Percentiles rank a stretch among this genome's conserved stretches.
Conservation (phyloP, 2,888 invertebrate species). For the Synanthedon tipuliformis region DNA sequence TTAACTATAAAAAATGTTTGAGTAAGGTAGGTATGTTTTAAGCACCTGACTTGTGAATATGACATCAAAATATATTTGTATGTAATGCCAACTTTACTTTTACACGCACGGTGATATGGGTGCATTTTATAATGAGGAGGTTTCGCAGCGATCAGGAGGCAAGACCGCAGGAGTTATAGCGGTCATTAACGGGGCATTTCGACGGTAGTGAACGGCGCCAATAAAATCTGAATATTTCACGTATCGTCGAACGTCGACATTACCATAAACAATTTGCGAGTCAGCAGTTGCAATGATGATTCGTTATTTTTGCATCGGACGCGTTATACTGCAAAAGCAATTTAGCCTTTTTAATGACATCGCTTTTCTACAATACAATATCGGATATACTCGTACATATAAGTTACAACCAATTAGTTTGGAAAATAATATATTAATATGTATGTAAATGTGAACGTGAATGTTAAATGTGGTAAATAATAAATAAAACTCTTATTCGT, state of each 20-base stretch:
- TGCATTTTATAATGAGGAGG: slow-evolving; percentile 10
- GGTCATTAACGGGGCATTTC: slow-evolving; percentile 21
- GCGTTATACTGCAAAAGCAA: slow-evolving; percentile 11
- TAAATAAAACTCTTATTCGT: too few relatives aligned
- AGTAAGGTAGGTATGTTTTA: too few relatives aligned
- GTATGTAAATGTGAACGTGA: too few relatives aligned
- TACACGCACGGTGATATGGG: neutral
- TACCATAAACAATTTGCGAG: slow-evolving; percentile 55
- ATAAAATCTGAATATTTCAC: slow-evolving; percentile 47
- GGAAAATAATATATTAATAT: too few relatives aligned
- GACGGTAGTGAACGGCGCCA: slow-evolving; percentile 17
- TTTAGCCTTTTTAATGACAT: slow-evolving; percentile 7
- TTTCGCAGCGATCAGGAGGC: slow-evolving; percentile 7
- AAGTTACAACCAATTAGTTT: too few relatives aligned
- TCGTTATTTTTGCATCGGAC: slow-evolving; percentile 34
- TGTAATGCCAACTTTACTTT: too few relatives aligned
- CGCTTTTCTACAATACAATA: neutral
- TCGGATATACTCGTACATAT: too few relatives aligned
- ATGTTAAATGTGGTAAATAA: too few relatives aligned
- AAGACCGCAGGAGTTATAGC: slow-evolving; percentile 12
- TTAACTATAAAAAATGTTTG: too few relatives aligned
- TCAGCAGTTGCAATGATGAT: slow-evolving; percentile 38
- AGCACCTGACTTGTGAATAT: too few relatives aligned
- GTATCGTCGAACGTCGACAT: slow-evolving; percentile 30
- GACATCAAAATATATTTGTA: too few relatives aligned